Conservation (phyloP, 2,113 vertebrate genomes). For the Xerus inauris region DNA sequence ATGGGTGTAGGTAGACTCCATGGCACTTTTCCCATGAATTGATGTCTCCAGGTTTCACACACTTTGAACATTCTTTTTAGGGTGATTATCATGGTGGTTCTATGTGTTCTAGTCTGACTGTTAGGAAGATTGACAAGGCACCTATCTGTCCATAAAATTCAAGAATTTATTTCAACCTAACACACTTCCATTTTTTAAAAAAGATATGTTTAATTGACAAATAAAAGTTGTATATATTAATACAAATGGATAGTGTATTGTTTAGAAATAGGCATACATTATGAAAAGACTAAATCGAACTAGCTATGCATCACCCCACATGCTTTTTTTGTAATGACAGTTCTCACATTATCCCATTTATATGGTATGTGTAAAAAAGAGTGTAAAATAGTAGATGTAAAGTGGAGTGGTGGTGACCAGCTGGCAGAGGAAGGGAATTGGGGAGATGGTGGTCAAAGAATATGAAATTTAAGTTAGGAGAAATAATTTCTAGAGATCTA, state of each 20-base stretch:
- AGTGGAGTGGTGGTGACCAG: neutral
- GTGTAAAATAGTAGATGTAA: neutral
- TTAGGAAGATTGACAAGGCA: neutral
- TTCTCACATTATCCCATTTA: neutral
- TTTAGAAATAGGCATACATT: neutral
- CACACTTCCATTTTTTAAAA: neutral
- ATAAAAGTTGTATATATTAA: neutral
- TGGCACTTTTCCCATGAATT: neutral
- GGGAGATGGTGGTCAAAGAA: neutral
- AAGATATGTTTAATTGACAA: neutral
- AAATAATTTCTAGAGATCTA: neutral
- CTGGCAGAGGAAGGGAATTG: neutral
- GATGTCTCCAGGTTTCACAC: neutral
- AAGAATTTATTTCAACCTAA: neutral
- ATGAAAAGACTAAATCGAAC: neutral
- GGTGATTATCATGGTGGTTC: neutral
- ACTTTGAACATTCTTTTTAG: neutral
- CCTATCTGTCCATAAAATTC: neutral
- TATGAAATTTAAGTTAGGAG: neutral
- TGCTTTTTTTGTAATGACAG: neutral
- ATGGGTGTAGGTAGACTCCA: neutral
- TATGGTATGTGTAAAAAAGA: neutral
- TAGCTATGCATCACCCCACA: neutral
- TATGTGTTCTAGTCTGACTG: neutral
- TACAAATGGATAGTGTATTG: neutral